Evolutionary conservation across 2,888 invertebrate genomes (phyloP).

Genomic region (Spicauda simplicius): DNA sequence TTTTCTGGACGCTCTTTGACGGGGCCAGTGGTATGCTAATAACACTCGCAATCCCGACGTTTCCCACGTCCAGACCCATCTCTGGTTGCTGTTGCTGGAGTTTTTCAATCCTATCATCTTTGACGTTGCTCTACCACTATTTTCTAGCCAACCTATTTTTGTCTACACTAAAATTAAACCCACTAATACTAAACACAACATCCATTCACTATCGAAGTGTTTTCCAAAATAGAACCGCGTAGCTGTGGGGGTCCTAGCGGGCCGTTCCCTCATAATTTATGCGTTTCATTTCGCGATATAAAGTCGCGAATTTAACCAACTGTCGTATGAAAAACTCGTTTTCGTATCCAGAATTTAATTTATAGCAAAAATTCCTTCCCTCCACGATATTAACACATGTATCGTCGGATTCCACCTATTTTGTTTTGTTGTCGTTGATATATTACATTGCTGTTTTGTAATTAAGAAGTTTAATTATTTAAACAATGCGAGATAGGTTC

Average conservation of each 20-base stretch:
- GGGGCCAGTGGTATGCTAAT: too few species aligned
- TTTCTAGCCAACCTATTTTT: too few species aligned
- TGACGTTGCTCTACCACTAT: too few species aligned
- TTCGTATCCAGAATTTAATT: slow-evolving; percentile 69
- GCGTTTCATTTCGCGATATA: slow-evolving; percentile 79
- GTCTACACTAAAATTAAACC: too few species aligned
- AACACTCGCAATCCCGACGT: too few species aligned
- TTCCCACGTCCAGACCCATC: too few species aligned
- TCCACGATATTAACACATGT: slow-evolving; percentile 48
- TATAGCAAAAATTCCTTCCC: slow-evolving; percentile 74
- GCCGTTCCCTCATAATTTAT: slow-evolving; percentile 66
- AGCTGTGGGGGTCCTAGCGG: slow-evolving; percentile 3
- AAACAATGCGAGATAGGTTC: neutral
- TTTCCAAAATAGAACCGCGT: slow-evolving; percentile 12
- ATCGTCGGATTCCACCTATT: slow-evolving; percentile 27
- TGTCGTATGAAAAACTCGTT: slow-evolving; percentile 77
- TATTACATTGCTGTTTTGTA: slow-evolving; percentile 14
- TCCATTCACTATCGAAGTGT: slow-evolving; percentile 18
- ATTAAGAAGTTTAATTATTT: slow-evolving; percentile 7
- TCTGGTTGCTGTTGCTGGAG: too few species aligned
- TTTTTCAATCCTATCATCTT: too few species aligned
- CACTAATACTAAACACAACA: slow-evolving; percentile 8
- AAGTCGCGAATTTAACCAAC: slow-evolving; percentile 69
- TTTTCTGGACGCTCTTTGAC: too few species aligned
- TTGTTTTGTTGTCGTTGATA: slow-evolving; percentile 30